Conservation (phyloP, 2,113 vertebrate genomes). For the Pycnonotus jocosus region DNA sequence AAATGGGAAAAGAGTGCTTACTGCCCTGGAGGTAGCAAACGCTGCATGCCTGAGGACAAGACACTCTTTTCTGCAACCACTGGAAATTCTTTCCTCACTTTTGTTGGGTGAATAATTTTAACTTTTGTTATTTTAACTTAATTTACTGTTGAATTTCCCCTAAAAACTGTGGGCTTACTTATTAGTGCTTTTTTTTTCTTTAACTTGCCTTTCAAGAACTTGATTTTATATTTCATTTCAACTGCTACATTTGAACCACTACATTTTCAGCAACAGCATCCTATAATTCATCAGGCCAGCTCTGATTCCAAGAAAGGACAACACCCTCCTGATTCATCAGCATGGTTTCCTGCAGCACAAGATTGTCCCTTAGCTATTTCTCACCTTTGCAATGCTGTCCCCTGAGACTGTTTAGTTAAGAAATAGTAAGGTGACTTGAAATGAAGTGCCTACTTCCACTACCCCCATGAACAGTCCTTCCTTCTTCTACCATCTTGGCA, state of each 20-base stretch:
- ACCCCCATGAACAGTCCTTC: neutral
- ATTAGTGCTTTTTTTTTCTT: neutral
- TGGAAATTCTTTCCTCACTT: neutral
- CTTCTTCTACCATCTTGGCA: neutral
- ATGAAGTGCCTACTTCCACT: neutral
- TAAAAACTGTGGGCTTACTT: neutral
- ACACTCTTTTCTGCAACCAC: neutral
- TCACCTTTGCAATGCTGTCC: neutral
- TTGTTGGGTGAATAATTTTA: neutral
- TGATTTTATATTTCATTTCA: neutral
- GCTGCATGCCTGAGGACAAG: neutral
- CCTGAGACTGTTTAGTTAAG: neutral
- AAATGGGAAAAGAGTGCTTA: neutral
- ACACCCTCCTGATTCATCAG: neutral
- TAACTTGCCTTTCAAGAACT: neutral
- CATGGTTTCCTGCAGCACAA: neutral
- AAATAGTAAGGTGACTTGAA: neutral
- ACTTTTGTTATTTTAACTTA: neutral
- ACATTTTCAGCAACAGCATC: neutral
- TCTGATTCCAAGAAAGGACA: neutral
- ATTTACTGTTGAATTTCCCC: neutral
- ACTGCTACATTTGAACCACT: neutral
- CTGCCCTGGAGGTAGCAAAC: fast-evolving
- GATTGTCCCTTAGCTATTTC: neutral
- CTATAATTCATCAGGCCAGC: neutral